A percentile compares a stretch with the other conserved stretches of the same genome.
Conservation (phyloP, 2,113 vertebrate species). For the Channa maculata region DNA sequence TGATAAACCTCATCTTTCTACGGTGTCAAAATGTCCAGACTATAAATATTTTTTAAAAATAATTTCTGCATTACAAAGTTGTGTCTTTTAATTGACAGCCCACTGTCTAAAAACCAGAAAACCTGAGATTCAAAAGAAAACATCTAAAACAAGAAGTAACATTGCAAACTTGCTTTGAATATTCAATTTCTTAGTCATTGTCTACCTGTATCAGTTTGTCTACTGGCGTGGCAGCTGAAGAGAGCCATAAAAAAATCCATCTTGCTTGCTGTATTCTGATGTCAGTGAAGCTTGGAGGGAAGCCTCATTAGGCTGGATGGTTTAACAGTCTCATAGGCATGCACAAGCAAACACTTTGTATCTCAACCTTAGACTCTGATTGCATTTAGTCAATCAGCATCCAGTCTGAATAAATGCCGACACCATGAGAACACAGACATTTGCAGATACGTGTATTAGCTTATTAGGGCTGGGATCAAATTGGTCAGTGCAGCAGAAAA, state of each 20-base stretch:
- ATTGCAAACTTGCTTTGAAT: background rate
- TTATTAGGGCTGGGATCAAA: background rate
- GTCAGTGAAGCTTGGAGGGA: constrained; percentile 46
- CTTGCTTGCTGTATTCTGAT: constrained; percentile 43
- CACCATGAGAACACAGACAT: background rate
- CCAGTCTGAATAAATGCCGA: background rate
- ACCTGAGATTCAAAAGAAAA: background rate
- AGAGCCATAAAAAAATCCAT: constrained; percentile 50
- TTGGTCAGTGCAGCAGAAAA: background rate
- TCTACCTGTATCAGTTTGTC: constrained; percentile 2
- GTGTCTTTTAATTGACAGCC: background rate
- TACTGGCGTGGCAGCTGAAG: constrained; percentile 28
- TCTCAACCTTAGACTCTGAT: constrained; percentile 7
- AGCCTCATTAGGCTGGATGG: constrained; percentile 63
- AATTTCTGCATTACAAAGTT: constrained; percentile 27
- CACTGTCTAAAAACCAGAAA: constrained; percentile 7
- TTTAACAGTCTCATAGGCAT: constrained; percentile 7
- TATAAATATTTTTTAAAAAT: constrained; percentile 51
- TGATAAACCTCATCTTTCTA: background rate
- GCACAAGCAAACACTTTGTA: background rate
- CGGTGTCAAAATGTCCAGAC: constrained; percentile 35
- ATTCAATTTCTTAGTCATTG: background rate
- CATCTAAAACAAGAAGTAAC: too few species aligned
- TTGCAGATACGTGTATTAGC: background rate
- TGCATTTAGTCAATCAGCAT: background rate